Evolutionary conservation across 1,140 invertebrate species (phyloP), one percentile per base, ranked within the genome.

Genomic region (Zaprionus nigranus): DNA sequence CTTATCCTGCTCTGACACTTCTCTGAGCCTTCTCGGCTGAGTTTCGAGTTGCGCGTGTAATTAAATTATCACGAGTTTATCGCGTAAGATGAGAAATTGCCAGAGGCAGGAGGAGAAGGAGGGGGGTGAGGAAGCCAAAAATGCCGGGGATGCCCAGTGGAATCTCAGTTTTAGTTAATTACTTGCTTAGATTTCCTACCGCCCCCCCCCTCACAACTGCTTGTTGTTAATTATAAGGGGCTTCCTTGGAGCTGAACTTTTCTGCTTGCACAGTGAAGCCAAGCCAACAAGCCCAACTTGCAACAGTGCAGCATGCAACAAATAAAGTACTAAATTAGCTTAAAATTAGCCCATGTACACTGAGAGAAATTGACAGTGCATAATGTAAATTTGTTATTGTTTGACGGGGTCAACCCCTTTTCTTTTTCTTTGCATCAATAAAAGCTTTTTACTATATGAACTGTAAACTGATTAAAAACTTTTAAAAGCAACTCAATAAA

Each of bases 51-150:
- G 76, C 62, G 61, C 79, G 53, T 81, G 65, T 81, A 81, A 81
- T 81, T 81, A 81, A 81, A 81, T 81, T 81, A 81, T 81, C 76
- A 77, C 76, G 70, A 75, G 71, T 78, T 81, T 81, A 71, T 75
- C 79, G 71, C 67, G 58, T 40, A 75, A 78, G 66, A 75, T 62
- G 66, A 75, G 65, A 53, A 62, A 58, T 59, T 70, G 30, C 20
- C 28, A 13, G 30, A 3, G 24, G 13, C n/a, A 34, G 26, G 64
- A 65, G 61, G 54, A 28, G 22, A 71, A 54, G 24, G 15, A 20
- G 59, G 53, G 53, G n/a, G 15, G 22, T 13, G 24, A 17, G n/a
- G 56, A 65, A 62, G 58, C 60, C 56, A 49, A 69, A 78, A 75
- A 56, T 46, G 15, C 34, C 54, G 71, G 22, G 20, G 57, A 28